Evolutionary conservation across 2,888 invertebrate genomes (phyloP), one percentile per base, ranked within the genome.

Genomic region (Neria commutata): DNA sequence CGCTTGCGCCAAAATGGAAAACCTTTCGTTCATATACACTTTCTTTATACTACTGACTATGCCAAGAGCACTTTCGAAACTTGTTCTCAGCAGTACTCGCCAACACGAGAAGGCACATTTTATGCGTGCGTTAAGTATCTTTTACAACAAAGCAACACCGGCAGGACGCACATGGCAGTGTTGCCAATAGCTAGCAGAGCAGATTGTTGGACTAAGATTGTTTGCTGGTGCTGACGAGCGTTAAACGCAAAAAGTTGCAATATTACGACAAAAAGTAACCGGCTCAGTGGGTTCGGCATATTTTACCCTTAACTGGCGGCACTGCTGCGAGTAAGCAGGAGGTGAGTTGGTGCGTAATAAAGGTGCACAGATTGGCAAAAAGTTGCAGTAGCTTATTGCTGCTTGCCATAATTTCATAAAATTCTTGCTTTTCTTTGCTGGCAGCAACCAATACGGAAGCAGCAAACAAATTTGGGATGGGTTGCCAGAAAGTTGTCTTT

Each of bases 271-370:
- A 29, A 29, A 8, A 29, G 11, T 29, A 29, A 29, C 6, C 6
- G 11, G 26, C 33, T 26, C 25, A 37, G 48, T 19, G 40, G 21
- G 49, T 34, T 50, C 17, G 26, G 45, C 40, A 56, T 56, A 49
- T 49, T 50, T 56, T 56, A 42, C 26, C 56, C 50, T 50, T 56
- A 56, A 49, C 49, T 40, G 55, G 48, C 40, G 29, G 16, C 26
- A 19, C 21, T 45, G 29, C 17, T 37, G 10, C 10, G 17, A n/a
- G 17, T 37, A 37, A 37, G 17, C 17, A 16, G 37, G 5, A 17
- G n/a, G 33, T n/a, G n/a, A n/a, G n/a, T n/a, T n/a, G n/a, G n/a
- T n/a, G n/a, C n/a, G n/a, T n/a, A n/a, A n/a, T n/a, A n/a, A n/a
- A n/a, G n/a, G n/a, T n/a, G n/a, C n/a, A n/a, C n/a, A n/a, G n/a